These are phyloP conservation scores for Oxytorus armatus DNA, from an alignment of 2,888 invertebrate genomes.

Conservation along the genomic window DNA sequence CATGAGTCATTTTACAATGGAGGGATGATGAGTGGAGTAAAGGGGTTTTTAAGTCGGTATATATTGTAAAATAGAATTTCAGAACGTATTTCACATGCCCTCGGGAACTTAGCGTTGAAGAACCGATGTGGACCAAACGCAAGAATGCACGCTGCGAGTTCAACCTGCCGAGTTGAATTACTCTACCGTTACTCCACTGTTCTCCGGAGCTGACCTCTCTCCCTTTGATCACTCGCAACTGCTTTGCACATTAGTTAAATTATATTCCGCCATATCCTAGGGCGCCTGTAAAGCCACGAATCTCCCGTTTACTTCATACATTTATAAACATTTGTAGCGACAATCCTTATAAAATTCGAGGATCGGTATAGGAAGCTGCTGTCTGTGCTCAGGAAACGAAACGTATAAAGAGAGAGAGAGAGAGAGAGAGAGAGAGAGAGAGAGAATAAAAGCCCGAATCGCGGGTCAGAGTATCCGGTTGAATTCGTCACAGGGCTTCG, in stretches of 20 bases:
- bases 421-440: conserved; percentile 48
- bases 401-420: not conserved
- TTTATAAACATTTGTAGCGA: conserved; percentile 26
- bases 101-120: conserved; percentile 46
- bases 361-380: not conserved
- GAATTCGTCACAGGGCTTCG: conserved; percentile 82
- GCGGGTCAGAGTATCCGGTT: conserved; percentile 80
- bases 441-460: conserved; percentile 66
- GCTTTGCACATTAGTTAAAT: conserved; percentile 64
- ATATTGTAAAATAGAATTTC: conserved; percentile 57
- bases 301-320: conserved; percentile 35
- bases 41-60: conserved; percentile 13
- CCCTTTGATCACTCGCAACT: conserved; percentile 63
- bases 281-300: conserved; percentile 16
- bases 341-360: conserved; percentile 20
- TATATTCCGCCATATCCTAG: conserved; percentile 47
- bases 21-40: not conserved
- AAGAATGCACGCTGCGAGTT: conserved; percentile 24
- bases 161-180: conserved; percentile 34
- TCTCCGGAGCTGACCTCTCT: conserved; percentile 55
- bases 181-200: conserved; percentile 48
- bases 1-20: conserved; percentile 20
- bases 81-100: conserved; percentile 52
- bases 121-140: conserved; percentile 44
- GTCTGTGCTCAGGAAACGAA: conserved; percentile 8